These are phyloP conservation scores for Colletes gigas DNA, from an alignment of 1,140 invertebrate genomes.

Conservation along the genomic window DNA sequence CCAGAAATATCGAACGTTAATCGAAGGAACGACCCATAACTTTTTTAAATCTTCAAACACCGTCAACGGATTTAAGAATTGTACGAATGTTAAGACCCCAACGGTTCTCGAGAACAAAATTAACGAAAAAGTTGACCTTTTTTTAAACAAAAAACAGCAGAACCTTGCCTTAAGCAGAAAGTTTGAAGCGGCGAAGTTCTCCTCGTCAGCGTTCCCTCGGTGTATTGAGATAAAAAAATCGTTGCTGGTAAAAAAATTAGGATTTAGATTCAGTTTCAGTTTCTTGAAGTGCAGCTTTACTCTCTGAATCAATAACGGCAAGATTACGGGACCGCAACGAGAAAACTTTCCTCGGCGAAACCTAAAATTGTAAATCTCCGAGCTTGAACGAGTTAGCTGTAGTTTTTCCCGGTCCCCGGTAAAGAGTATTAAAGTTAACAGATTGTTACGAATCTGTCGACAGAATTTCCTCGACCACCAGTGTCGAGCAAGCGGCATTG, in stretches of 20 bases:
- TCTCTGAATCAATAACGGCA: conserved; percentile 36
- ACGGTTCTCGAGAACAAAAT: too few relatives aligned
- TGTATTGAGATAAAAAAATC: conserved; percentile 22
- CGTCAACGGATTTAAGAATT: too few relatives aligned
- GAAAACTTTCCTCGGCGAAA: conserved; percentile 37
- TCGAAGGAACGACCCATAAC: too few relatives aligned
- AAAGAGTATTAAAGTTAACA: conserved; percentile 49
- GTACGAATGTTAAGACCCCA: too few relatives aligned
- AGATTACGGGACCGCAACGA: conserved; percentile 43
- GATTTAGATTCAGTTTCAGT: conserved; percentile 21
- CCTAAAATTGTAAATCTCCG: conserved; percentile 51
- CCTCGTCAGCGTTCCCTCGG: not conserved
- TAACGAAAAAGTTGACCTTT: too few relatives aligned
- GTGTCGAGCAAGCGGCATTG: not conserved
- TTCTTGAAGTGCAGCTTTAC: conserved; percentile 10
- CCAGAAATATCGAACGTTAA: too few relatives aligned
- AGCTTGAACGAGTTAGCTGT: conserved; percentile 39
- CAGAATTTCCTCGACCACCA: not conserved
- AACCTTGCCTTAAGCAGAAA: not conserved
- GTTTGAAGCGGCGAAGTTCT: not conserved
- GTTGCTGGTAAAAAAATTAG: conserved; percentile 12
- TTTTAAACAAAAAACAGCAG: too few relatives aligned
- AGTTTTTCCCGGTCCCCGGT: conserved; percentile 13
- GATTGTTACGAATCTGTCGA: conserved; percentile 40
- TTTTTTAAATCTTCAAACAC: too few relatives aligned